These are phyloP conservation scores for Gouania willdenowi DNA, from an alignment of 2,797 vertebrate genomes.

Conservation along the genomic window DNA sequence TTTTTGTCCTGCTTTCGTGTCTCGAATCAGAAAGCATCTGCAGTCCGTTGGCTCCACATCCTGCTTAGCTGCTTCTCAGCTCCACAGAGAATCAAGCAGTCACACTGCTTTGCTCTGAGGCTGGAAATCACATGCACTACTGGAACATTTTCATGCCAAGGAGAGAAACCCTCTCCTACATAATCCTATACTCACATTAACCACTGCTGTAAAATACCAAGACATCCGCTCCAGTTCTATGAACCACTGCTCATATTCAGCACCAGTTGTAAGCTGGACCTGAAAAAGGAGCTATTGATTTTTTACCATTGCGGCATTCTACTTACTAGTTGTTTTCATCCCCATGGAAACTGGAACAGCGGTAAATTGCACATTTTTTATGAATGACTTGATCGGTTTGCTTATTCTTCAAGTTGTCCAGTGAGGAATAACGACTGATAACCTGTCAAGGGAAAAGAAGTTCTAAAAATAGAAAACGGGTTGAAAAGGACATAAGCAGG, in stretches of 20 bases:
- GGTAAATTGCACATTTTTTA: slow-evolving; percentile 57
- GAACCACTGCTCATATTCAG: slow-evolving; percentile 14
- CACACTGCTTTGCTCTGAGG: slow-evolving; percentile 8
- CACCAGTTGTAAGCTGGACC: slow-evolving; percentile 2
- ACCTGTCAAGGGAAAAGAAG: background rate
- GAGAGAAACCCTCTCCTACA: background rate
- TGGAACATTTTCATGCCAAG: background rate
- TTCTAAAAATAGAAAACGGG: no score
- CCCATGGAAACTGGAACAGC: slow-evolving; percentile 64
- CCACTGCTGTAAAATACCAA: slow-evolving; percentile 1
- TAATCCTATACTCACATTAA: background rate
- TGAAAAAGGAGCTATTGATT: slow-evolving; percentile 41
- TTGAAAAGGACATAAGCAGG: no score
- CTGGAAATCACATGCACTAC: background rate
- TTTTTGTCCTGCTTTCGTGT: slow-evolving; percentile 53
- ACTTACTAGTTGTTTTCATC: slow-evolving; percentile 34
- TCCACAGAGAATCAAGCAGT: slow-evolving; percentile 18
- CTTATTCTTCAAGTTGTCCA: slow-evolving; percentile 24
- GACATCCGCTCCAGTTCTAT: slow-evolving; percentile 6
- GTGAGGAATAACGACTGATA: no score
- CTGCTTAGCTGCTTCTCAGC: slow-evolving; percentile 4
- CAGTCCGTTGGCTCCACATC: slow-evolving; percentile 29
- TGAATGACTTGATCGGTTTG: slow-evolving; percentile 50
- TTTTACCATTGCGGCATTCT: background rate
- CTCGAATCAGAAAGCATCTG: slow-evolving; percentile 49